These are phyloP conservation scores for Gila robusta DNA, from an alignment of 2,797 vertebrate genomes.

Conservation along the genomic window DNA sequence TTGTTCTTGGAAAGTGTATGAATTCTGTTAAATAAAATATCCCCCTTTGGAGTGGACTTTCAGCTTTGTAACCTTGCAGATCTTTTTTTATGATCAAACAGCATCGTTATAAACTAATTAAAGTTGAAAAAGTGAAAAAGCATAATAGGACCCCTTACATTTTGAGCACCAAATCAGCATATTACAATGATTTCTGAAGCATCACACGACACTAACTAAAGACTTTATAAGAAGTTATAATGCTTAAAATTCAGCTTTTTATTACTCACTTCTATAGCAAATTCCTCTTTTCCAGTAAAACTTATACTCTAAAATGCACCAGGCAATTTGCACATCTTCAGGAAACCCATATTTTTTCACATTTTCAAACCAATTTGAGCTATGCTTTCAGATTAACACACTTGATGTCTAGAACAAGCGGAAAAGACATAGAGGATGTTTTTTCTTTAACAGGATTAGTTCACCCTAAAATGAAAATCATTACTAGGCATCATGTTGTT, in stretches of 20 bases:
- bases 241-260: background rate
- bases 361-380: background rate
- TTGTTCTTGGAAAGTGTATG: too few species aligned
- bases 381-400: background rate
- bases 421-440: background rate
- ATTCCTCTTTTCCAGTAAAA: background rate
- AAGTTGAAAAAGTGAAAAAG: background rate
- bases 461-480: background rate
- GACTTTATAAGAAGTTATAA: background rate
- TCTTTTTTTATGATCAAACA: background rate
- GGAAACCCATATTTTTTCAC: background rate
- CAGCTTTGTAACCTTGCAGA: too few species aligned
- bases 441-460: background rate
- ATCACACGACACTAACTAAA: background rate
- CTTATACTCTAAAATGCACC: background rate
- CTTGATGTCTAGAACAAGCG: background rate
- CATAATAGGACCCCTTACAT: background rate
- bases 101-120: background rate
- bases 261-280: background rate
- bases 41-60: too few species aligned
- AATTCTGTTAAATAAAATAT: too few species aligned
- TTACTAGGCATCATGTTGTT: background rate
- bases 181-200: background rate
- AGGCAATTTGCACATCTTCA: background rate
- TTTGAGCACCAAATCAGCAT: background rate